Base-by-base conservation (phyloP, 2,888 invertebrate genomes). In the Sinodicranocentrus sp. region DNA sequence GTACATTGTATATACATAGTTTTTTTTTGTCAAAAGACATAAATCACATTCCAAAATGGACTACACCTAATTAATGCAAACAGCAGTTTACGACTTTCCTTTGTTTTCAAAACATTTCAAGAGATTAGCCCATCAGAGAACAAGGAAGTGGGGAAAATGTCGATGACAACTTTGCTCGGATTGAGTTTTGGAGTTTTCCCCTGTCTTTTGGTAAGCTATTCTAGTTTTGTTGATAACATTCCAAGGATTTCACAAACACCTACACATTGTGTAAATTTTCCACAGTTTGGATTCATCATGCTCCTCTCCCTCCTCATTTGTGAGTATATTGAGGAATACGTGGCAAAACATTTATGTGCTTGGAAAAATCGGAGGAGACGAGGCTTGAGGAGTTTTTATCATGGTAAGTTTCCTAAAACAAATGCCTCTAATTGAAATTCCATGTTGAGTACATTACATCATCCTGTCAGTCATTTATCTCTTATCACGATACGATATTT, bases 201-300 rank as follows among this genome's bases (percentile, higher is more conserved):
- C 2, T 83, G 83, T 28, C 54, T 83, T 25, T 43, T 83, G 83
- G 83, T 83, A 71, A 83, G 73, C 2, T 1, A 3, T 33, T 59
- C n/a, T 25, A 15, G 17, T 3, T 10, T n/a, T 19, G 21, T 59
- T n/a, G 13, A 28, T 15, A 63, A 26, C 13, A 10, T 6, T 26
- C 15, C 33, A 25, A 28, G n/a, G 63, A 26, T 33, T 13, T 15
- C 33, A 33, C 15, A 5, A 63, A 26, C 13, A 28, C 3, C 39
- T 39, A n/a, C 39, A 39, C 28, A 65, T 33, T 21, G n/a, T 33
- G 17, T 8, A 19, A 17, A 3, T 19, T 68, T 21, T 44, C 68
- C 44, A n/a, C 33, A 84, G 84, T 68, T 84, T 39, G 78, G 84
- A 13, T 68, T 79, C 26, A 84, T 84, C 59, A 78, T 84, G 78